These are phyloP conservation scores for Morelia viridis DNA, from an alignment of 2,797 vertebrate species.

Conservation along the genomic window DNA sequence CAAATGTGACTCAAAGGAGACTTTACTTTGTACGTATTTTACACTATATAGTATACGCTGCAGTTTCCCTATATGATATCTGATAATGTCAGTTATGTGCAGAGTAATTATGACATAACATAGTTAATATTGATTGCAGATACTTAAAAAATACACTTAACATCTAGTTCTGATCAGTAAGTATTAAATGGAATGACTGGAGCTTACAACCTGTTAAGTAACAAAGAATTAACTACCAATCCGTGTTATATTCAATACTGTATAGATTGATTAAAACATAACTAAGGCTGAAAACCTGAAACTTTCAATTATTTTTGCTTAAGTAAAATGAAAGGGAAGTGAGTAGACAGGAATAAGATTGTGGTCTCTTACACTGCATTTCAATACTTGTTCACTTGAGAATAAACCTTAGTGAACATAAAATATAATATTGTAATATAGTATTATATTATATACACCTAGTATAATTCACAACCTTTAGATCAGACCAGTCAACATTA, in stretches of 20 bases:
- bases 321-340: not conserved
- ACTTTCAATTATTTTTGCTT: not conserved
- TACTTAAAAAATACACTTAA: conserved; percentile 1
- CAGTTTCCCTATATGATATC: not conserved
- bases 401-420: not conserved
- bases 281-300: not conserved
- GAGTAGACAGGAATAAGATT: not conserved
- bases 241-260: not conserved
- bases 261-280: not conserved
- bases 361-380: not conserved
- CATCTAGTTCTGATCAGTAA: not conserved
- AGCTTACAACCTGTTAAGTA: not conserved
- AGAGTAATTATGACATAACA: conserved; percentile 3
- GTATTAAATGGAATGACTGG: not conserved
- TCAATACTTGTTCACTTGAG: not conserved
- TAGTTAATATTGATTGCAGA: conserved; percentile 34
- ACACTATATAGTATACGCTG: not conserved
- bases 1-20: not conserved
- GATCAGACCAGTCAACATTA: not conserved
- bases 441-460: not conserved
- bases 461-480: not conserved
- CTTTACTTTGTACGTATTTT: not conserved
- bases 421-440: not conserved
- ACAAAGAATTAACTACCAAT: not conserved
- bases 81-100: not conserved